Percentiles rank a stretch among this genome's conserved stretches.
Evolutionary conservation across 2,797 vertebrate species (phyloP).

Genomic region (Neopelma chrysocephalum): DNA sequence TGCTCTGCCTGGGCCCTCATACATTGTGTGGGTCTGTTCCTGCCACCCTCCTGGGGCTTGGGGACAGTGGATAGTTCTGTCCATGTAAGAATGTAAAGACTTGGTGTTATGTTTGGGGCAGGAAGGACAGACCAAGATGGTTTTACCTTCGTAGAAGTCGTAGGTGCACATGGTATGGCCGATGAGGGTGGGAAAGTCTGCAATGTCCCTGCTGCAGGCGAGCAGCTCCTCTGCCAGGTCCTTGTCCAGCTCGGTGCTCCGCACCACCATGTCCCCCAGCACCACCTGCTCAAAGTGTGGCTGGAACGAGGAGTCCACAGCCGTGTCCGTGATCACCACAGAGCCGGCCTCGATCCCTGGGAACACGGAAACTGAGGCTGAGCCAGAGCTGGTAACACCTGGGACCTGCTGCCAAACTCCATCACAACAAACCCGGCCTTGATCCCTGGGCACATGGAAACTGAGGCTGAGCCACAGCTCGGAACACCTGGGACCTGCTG

Average conservation of each 20-base stretch:
- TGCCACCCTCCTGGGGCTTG: not conserved
- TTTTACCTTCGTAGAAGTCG: slow-evolving; percentile 89
- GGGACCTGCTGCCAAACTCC: not conserved
- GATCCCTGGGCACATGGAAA: slow-evolving; percentile 72
- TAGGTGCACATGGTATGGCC: slow-evolving; percentile 88
- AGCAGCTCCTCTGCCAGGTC: slow-evolving; percentile 80
- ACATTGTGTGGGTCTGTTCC: not conserved
- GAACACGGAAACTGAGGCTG: not conserved
- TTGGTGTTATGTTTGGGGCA: not conserved
- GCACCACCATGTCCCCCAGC: slow-evolving; percentile 83
- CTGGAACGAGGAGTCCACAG: slow-evolving; percentile 84
- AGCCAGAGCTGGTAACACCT: not conserved
- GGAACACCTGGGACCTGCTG: not conserved
- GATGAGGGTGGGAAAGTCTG: slow-evolving; percentile 76
- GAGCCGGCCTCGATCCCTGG: slow-evolving; percentile 83
- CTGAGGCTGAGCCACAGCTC: not conserved
- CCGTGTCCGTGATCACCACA: slow-evolving; percentile 84
- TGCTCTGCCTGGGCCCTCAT: not conserved
- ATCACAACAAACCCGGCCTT: slow-evolving; percentile 69
- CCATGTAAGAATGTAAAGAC: accelerated
- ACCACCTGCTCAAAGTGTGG: slow-evolving; percentile 86
- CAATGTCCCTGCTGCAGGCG: slow-evolving; percentile 80
- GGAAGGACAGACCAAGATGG: not conserved
- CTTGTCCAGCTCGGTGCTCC: slow-evolving; percentile 85
- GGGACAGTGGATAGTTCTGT: not conserved